Evolutionary conservation across 2,888 invertebrate genomes (phyloP).

Genomic region (Oxyscelio sp.): DNA sequence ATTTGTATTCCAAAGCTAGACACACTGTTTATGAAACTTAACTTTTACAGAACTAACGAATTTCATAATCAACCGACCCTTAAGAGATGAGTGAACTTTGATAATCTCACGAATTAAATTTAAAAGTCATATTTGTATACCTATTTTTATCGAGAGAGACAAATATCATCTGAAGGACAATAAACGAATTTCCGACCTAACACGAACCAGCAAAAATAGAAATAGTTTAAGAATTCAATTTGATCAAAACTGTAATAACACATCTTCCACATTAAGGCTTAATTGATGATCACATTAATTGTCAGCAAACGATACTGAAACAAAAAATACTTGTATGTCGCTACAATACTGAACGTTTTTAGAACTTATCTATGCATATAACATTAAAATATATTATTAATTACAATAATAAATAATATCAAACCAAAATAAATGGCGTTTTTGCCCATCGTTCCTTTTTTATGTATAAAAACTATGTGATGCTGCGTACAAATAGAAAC

Average conservation of each 20-base stretch:
- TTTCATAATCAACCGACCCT: not conserved
- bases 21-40: not conserved
- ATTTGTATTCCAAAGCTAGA: not conserved
- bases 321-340: constrained; percentile 33
- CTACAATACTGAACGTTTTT: constrained; percentile 25
- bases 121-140: constrained; percentile 4
- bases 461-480: constrained; percentile 73
- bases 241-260: not conserved
- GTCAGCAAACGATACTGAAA: constrained; percentile 8
- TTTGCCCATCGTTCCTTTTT: constrained; percentile 63
- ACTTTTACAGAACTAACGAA: not conserved
- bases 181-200: constrained; percentile 22
- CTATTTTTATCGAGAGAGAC: constrained; percentile 22
- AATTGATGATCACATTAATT: not conserved
- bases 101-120: constrained; percentile 4
- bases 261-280: constrained; percentile 23
- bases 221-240: constrained; percentile 1
- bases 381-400: constrained; percentile 16
- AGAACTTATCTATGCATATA: constrained; percentile 45
- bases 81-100: not conserved
- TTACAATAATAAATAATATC: constrained; percentile 37
- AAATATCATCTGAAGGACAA: constrained; percentile 29
- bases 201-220: constrained; percentile 37
- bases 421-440: constrained; percentile 51
- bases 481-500: constrained; percentile 77